phyloP scores from a whole-genome alignment of 2,113 vertebrate genomes.

The Hemiprocne comata region DNA sequence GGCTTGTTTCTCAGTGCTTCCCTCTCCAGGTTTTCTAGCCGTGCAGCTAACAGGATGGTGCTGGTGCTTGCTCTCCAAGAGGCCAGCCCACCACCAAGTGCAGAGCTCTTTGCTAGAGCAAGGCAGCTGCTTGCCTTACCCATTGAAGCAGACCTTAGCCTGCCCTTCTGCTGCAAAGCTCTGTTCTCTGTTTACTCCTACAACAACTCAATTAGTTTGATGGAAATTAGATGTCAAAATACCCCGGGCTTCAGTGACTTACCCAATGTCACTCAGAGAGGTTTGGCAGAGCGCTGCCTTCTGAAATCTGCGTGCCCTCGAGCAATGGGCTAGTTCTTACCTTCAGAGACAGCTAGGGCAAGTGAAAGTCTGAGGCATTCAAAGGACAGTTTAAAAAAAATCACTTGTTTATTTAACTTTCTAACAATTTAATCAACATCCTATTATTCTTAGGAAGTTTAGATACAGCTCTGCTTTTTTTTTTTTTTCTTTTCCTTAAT shows the following conservation, averaged over 20 bases:
- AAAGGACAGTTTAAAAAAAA: not conserved
- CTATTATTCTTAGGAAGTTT: constrained; percentile 57
- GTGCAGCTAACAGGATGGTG: not conserved
- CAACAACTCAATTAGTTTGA: constrained; percentile 56
- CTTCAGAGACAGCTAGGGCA: not conserved
- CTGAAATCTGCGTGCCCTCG: not conserved
- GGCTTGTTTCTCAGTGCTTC: not conserved
- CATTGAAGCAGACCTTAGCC: not conserved
- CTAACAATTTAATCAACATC: constrained; percentile 50
- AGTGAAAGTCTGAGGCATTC: not conserved
- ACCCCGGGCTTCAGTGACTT: constrained; percentile 33
- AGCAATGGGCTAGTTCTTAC: not conserved
- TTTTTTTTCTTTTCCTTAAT: constrained; percentile 18
- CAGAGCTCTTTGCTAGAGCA: not conserved
- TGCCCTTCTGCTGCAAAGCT: not conserved
- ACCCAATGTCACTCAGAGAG: constrained; percentile 2
- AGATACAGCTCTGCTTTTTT: not conserved
- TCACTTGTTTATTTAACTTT: constrained; percentile 22
- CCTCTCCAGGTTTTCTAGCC: not conserved
- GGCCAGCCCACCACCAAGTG: not conserved
- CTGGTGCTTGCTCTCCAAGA: not conserved
- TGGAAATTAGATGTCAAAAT: constrained; percentile 60
- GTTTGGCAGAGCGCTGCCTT: constrained; percentile 11
- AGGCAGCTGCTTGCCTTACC: not conserved
- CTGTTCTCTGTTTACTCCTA: constrained; percentile 32